Base-by-base conservation (phyloP, 2,888 invertebrate genomes). In the Seladonia tumulorum region DNA sequence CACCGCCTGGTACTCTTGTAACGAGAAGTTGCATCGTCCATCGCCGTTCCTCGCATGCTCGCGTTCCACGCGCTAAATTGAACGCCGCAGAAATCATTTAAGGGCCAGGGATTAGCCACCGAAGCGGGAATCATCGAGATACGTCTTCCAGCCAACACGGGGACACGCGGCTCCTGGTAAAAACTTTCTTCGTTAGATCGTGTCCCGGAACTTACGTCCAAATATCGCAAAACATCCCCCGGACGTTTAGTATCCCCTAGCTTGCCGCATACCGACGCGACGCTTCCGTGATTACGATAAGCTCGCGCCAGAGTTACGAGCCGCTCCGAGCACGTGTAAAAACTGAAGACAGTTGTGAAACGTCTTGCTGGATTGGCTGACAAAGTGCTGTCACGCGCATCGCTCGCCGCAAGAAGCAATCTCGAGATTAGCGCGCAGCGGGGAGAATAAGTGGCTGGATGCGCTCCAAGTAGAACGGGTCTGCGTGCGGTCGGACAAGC, bases 1-100 rank as follows among this genome's bases (percentile, higher is more conserved):
- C 57, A 73, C 66, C 70, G 79, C 35, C 35, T 70, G 70, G 45
- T 60, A 47, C 68, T 73, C 82, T 78, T 82, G 75, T 79, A 83
- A 88, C 84, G 79, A 53, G 63, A 85, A 82, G 84, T 80, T 76
- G 66, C 80, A 45, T 76, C 68, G 57, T 78, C 60, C 10, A 42
- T 22, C 1, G 42, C 10, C 16, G 66, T 35, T 22, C 18, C 18
- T 2, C 10, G 10, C 53, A n/a, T 10, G 3, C 53, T 57, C 10
- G 35, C 63, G 35, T 16, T 35, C 68, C 22, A 18, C 66, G 7
- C 68, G 18, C 8, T 35, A 29, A 16, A 63, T 63, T 63, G 29
- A 29, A 63, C n/a, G 12, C 10, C 57, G 12, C 8, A 7, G 39
- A 68, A 39, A 39, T 68, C 22, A 68, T 68, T 39, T 39, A 39